These are phyloP conservation scores for Drosophila fuyamai DNA, from an alignment of 1,140 invertebrate genomes.

Conservation along the genomic window DNA sequence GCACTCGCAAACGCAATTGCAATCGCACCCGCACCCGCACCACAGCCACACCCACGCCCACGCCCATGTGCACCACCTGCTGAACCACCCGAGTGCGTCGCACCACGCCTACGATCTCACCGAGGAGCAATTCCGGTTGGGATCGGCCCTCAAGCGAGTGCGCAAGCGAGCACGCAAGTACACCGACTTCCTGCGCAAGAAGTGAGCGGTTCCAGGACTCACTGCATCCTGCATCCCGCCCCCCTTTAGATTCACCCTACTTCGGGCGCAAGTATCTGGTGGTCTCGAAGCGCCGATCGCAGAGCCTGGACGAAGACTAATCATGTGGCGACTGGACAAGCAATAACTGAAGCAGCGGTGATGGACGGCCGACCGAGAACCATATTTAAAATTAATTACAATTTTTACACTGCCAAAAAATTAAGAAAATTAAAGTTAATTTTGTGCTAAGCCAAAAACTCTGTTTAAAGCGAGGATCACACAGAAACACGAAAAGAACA, in stretches of 20 bases:
- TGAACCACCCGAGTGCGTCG: slow-evolving; percentile 1
- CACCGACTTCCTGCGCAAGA: slow-evolving; percentile 82
- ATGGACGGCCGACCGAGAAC: slow-evolving; percentile 27
- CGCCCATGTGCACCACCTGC: slow-evolving; percentile 8
- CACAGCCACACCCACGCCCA: slow-evolving; percentile 40
- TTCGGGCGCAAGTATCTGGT: slow-evolving; percentile 81
- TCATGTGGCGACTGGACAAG: slow-evolving; percentile 52
- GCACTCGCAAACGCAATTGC: slow-evolving; percentile 24
- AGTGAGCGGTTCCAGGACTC: slow-evolving; percentile 48
- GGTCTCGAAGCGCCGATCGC: slow-evolving; percentile 70
- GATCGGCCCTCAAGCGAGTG: slow-evolving; percentile 76
- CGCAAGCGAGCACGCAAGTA: slow-evolving; percentile 84
- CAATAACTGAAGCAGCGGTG: slow-evolving; percentile 56
- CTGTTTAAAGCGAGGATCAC: slow-evolving; percentile 49
- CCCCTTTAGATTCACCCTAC: slow-evolving; percentile 76
- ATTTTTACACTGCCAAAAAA: slow-evolving; percentile 83
- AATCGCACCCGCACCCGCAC: slow-evolving; percentile 50
- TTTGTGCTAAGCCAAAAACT: slow-evolving; percentile 75
- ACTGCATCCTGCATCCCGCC: slow-evolving; percentile 26
- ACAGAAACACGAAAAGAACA: slow-evolving; percentile 1
- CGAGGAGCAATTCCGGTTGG: slow-evolving; percentile 75
- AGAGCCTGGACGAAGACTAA: slow-evolving; percentile 79
- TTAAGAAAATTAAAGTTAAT: slow-evolving; percentile 34
- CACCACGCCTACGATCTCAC: slow-evolving; percentile 34
- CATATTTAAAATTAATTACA: slow-evolving; percentile 55